Base-by-base conservation (phyloP, 2,113 vertebrate species). In the Lasiurus borealis region DNA sequence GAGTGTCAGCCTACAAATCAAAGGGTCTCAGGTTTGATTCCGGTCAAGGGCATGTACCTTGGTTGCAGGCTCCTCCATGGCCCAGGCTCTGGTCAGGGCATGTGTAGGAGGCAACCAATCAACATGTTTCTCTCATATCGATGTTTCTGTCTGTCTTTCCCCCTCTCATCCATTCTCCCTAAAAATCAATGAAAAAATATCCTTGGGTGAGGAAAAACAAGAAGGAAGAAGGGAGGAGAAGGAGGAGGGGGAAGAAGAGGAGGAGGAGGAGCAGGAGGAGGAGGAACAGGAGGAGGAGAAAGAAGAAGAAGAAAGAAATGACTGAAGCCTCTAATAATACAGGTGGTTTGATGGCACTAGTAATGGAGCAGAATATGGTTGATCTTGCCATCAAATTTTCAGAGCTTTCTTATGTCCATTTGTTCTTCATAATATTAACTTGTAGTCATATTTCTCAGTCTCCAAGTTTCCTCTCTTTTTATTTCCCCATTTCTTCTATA, bases 241-340 rank as follows among this genome's bases (percentile, higher is more conserved):
- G 5, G 16, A 19, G 6, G 18, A 57, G 6, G 6, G 14, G 18
- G 54, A 21, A 2, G 18, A 19, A 6, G 19, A 57, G 54, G 54
- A 57, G 21, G 54, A 57, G 5, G 54, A 57, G 18, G 7, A 57
- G 54, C 0, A 57, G 19, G 54, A 23, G 21, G 54, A 57, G 7
- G 21, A 23, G 21, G 54, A 57, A 8, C 19, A 57, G 1, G 54
- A 57, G 18, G 7, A 21, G 7, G 16, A 57, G 6, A 19, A 97
- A 87, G 64, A 98, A 98, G 95, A 97, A 97, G 97, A 97, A 97
- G 87, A 82, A 91, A 96, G 54, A 97, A 96, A 97, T 97, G 84
- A 94, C 68, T 25, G 81, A 96, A 97, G 91, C 94, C 64, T 88
- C 78, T 93, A 96, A 97, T 86, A 94, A 80, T 94, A 93, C 46